Evolutionary conservation across 2,888 invertebrate genomes (phyloP).

Genomic region (Drosophila nigricruria): DNA sequence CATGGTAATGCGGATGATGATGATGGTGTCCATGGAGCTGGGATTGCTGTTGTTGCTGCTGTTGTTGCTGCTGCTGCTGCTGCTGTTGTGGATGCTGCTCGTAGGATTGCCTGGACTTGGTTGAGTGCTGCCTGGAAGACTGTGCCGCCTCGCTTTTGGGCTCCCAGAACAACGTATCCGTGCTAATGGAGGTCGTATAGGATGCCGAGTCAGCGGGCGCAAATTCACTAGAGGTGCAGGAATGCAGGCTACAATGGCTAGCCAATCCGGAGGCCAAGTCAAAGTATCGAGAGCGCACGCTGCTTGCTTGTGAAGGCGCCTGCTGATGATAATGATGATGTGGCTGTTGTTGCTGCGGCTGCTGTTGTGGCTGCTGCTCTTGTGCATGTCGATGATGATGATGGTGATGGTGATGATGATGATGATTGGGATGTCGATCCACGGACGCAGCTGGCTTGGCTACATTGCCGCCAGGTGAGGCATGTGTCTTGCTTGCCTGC

Average conservation of each 20-base stretch:
- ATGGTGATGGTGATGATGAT: constrained; percentile 63
- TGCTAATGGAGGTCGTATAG: constrained; percentile 94
- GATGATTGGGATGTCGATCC: constrained; percentile 41
- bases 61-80: constrained; percentile 84
- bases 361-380: constrained; percentile 81
- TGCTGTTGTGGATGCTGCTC: constrained; percentile 65
- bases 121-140: constrained; percentile 85
- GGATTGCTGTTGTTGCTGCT: constrained; percentile 70
- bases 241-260: constrained; percentile 93
- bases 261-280: constrained; percentile 89
- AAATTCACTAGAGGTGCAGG: constrained; percentile 91
- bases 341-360: constrained; percentile 82
- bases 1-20: constrained; percentile 85
- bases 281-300: constrained; percentile 87
- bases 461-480: constrained; percentile 5
- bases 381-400: constrained; percentile 72
- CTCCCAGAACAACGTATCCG: constrained; percentile 95
- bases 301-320: constrained; percentile 80
- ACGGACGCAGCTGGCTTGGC: neutral
- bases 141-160: constrained; percentile 85
- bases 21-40: constrained; percentile 76
- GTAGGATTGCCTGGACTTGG: constrained; percentile 87
- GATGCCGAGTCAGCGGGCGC: constrained; percentile 91
- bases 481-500: constrained; percentile 49
- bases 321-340: constrained; percentile 86